Evolutionary conservation across 1,140 invertebrate species (phyloP), one percentile per base, ranked within the genome.

Genomic region (Trichogramma pretiosum): DNA sequence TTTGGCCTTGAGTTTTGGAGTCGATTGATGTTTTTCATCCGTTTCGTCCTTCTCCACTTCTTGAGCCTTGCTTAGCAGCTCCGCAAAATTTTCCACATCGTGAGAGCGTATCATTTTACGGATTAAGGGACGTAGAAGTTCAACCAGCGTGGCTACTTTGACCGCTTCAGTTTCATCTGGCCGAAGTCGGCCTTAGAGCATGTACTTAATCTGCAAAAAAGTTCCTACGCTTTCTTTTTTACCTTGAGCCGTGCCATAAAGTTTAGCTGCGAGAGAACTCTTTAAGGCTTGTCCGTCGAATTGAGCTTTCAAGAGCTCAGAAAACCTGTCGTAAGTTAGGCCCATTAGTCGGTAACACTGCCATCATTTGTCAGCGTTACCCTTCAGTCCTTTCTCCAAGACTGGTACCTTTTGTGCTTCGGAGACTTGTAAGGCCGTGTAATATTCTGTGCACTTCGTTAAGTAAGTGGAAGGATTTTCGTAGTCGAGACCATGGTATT

Each of bases 351-450:
- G 13, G 30, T 56, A 58, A 4, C 21, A 43, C 17, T 40, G 45
- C 52, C 52, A 56, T 50, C 54, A 58, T 33, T 48, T 47, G 17
- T 47, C 37, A 4, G 54, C 50, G 0, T 58, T 54, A 0, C 50
- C 52, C 16, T 37, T 45, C 1, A 55, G 35, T 9, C 51, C 48
- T 19, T 50, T 50, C n/a, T 16, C 10, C 1, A 50, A n/a, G 10
- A 24, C 10, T 5, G 3, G 8, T 3, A 30, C 23, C 7, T 18
- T 10, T 14, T 54, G 45, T 5, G 16, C 16, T 1, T n/a, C 30
- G 1, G 32, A 18, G 1, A 37, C 13, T 2, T 37, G 11, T 11
- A 17, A 21, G 0, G 17, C 18, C 1, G 9, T n/a, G 22, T 42
- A 35, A 16, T 49, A 49, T 11, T 41, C 42, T 5, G 3, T 11